These are phyloP conservation scores for Trogon surrucura DNA, from an alignment of 2,113 vertebrate genomes.

Conservation along the genomic window DNA sequence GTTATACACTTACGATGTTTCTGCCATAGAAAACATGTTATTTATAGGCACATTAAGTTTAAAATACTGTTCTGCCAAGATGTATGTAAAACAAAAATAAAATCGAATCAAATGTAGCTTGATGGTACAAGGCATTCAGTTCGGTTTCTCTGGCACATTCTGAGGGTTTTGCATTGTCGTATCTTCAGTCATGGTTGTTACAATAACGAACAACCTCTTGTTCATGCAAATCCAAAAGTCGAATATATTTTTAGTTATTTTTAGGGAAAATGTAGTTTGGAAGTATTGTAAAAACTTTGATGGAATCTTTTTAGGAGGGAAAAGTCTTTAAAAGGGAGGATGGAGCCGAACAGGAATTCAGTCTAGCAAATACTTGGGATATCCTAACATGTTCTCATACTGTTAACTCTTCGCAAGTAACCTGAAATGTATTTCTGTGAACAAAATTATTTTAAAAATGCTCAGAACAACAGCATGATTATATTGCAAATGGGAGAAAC, in stretches of 20 bases:
- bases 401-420: neutral
- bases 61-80: conserved; percentile 30
- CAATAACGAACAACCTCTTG: neutral
- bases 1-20: neutral
- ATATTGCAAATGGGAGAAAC: neutral
- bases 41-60: conserved; percentile 22
- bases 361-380: neutral
- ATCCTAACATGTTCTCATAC: neutral
- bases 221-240: neutral
- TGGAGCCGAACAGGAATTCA: neutral
- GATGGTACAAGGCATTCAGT: neutral
- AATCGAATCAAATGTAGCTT: neutral
- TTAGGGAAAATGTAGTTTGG: neutral
- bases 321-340: neutral
- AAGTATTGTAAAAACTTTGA: neutral
- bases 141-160: neutral
- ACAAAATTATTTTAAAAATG: neutral
- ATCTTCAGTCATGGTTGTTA: neutral
- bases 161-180: neutral
- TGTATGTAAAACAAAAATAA: neutral
- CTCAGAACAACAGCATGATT: neutral
- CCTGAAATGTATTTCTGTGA: neutral
- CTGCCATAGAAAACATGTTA: neutral
- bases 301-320: neutral
- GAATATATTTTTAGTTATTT: neutral